Evolutionary conservation across 2,888 invertebrate genomes (phyloP).

Genomic region (Polyommatus icarus): DNA sequence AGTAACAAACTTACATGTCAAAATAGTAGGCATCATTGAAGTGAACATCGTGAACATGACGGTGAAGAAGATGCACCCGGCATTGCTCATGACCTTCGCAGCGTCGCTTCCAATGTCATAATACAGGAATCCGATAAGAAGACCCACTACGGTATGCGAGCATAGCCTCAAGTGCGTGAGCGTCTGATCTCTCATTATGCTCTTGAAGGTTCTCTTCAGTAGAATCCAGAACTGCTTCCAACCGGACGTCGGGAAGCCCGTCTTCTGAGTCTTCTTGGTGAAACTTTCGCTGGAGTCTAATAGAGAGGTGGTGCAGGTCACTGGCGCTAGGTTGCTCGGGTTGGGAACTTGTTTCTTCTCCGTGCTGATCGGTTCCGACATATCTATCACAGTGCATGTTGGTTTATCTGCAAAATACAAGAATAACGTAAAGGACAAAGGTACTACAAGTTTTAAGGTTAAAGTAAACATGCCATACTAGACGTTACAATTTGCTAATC

Average conservation of each 20-base stretch:
- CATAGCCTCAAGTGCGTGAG: slow-evolving; percentile 93
- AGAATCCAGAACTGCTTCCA: slow-evolving; percentile 93
- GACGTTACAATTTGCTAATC: too few relatives aligned
- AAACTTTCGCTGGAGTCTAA: slow-evolving; percentile 87
- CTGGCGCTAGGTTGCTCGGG: slow-evolving; percentile 67
- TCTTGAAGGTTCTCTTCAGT: slow-evolving; percentile 90
- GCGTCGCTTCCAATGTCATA: slow-evolving; percentile 96
- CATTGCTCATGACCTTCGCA: slow-evolving; percentile 95
- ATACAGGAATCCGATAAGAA: slow-evolving; percentile 95
- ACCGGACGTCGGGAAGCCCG: slow-evolving; percentile 90
- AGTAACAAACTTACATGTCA: slow-evolving; percentile 90
- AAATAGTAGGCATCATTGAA: slow-evolving; percentile 98
- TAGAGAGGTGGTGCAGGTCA: slow-evolving; percentile 86
- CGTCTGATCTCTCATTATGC: slow-evolving; percentile 92
- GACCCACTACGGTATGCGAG: slow-evolving; percentile 92
- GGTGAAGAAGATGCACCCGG: slow-evolving; percentile 97
- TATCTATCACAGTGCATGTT: slow-evolving; percentile 76
- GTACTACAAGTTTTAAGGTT: too few relatives aligned
- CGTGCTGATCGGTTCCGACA: slow-evolving; percentile 67
- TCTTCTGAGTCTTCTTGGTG: slow-evolving; percentile 82
- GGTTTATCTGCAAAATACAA: slow-evolving; percentile 71
- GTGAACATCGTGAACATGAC: slow-evolving; percentile 98
- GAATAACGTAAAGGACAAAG: neutral
- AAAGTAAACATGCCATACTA: too few relatives aligned
- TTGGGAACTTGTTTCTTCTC: slow-evolving; percentile 66